Evolutionary conservation across 2,797 vertebrate genomes (phyloP).

Genomic region (Sarcophilus harrisii): DNA sequence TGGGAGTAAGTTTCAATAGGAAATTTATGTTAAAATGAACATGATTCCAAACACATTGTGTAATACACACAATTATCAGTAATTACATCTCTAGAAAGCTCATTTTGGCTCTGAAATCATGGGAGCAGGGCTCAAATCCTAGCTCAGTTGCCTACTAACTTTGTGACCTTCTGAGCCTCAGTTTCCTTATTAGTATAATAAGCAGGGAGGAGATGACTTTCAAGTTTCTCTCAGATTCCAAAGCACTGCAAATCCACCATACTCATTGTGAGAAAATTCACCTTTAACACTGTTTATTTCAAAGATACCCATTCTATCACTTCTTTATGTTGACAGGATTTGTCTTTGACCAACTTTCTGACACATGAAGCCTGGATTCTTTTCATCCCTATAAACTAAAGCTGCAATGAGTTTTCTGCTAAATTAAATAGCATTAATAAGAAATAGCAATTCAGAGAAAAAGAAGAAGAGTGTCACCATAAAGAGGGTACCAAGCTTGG

Average conservation of each 20-base stretch:
- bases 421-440: neutral
- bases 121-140: neutral
- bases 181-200: neutral
- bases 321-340: neutral
- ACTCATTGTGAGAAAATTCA: neutral
- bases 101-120: neutral
- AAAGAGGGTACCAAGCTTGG: neutral
- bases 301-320: neutral
- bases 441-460: constrained; percentile 18
- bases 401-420: neutral
- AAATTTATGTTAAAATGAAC: neutral
- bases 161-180: neutral
- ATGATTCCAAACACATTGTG: neutral
- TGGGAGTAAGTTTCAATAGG: neutral
- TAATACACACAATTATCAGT: neutral
- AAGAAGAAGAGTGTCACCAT: neutral
- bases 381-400: neutral
- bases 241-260: neutral
- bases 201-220: neutral
- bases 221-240: neutral
- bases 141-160: neutral
- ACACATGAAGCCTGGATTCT: neutral
- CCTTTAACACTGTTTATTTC: neutral
- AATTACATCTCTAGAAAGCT: neutral
- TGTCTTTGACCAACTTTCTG: neutral